Evolutionary conservation across 2,113 vertebrate species (phyloP).

Genomic region (Pachypanchax playfairii): DNA sequence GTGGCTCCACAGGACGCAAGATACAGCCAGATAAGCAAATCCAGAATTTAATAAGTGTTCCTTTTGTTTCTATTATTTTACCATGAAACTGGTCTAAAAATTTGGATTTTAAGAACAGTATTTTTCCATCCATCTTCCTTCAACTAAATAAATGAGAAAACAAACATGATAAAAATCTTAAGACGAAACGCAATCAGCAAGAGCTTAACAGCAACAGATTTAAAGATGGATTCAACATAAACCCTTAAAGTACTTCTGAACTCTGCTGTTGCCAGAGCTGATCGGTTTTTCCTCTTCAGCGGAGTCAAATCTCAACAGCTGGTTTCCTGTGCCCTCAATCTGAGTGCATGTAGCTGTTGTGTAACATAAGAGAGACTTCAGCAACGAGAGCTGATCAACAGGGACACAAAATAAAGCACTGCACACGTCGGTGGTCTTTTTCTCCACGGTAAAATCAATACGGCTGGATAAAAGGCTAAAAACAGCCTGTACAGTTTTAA

Average conservation of each 20-base stretch:
- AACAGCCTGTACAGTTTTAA: conserved; percentile 5
- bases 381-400: conserved; percentile 38
- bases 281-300: conserved; percentile 9
- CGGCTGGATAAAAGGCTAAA: conserved; percentile 13
- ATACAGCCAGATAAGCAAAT: conserved; percentile 16
- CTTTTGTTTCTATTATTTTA: not conserved
- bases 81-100: conserved; percentile 1
- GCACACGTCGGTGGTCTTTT: conserved; percentile 4
- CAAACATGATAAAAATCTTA: not conserved
- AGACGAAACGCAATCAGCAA: not conserved
- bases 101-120: not conserved
- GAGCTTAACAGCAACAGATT: conserved; percentile 33
- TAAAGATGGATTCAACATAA: conserved; percentile 52
- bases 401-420: conserved; percentile 10
- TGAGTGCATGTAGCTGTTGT: conserved; percentile 33
- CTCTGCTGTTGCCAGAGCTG: conserved; percentile 33
- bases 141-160: no score
- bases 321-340: conserved; percentile 51
- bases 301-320: conserved; percentile 61
- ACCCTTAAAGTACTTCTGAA: conserved; percentile 47
- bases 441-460: conserved; percentile 34
- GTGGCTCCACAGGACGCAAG: conserved; percentile 20
- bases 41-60: conserved; percentile 1
- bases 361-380: conserved; percentile 6
- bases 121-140: not conserved